A percentile compares a stretch with the other conserved stretches of the same genome.
phyloP scores from a whole-genome alignment of 23 tunicate genomes.

The Halocynthia aurantium region DNA sequence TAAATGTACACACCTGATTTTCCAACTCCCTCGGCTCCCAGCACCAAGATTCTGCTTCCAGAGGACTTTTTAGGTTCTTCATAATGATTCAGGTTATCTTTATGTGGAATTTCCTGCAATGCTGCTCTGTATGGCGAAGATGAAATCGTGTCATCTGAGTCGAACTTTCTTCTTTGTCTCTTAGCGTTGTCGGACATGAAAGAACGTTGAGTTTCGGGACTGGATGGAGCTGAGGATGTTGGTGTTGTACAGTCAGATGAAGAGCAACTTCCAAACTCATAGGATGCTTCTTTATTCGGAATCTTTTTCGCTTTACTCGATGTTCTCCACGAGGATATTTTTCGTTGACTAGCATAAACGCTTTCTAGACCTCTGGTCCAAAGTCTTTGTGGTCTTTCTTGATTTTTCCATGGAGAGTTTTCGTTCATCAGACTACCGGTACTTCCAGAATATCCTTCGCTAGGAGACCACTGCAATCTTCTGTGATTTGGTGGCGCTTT shows the following conservation, averaged over 20 bases:
- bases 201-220: slow-evolving; percentile 17
- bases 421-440: slow-evolving; percentile 7
- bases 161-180: background rate
- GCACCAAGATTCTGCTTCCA: slow-evolving; percentile 11
- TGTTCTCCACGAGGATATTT: background rate
- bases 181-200: background rate
- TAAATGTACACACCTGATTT: slow-evolving; percentile 15
- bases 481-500: background rate
- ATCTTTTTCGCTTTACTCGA: no score
- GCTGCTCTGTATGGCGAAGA: no score
- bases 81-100: slow-evolving; percentile 5
- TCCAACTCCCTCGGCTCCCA: slow-evolving; percentile 32
- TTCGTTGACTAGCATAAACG: slow-evolving; percentile 15
- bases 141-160: background rate
- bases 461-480: slow-evolving; percentile 10
- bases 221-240: slow-evolving; percentile 17
- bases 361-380: slow-evolving; percentile 12
- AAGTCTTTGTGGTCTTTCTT: slow-evolving; percentile 2
- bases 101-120: background rate
- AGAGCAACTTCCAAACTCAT: background rate
- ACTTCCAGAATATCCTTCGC: slow-evolving; percentile 13
- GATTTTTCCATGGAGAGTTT: background rate
- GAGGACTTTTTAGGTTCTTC: slow-evolving; percentile 14
- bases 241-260: slow-evolving; percentile 17
- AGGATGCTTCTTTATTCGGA: background rate